phyloP scores from a whole-genome alignment of 2,797 vertebrate genomes.

The Carapus acus region DNA sequence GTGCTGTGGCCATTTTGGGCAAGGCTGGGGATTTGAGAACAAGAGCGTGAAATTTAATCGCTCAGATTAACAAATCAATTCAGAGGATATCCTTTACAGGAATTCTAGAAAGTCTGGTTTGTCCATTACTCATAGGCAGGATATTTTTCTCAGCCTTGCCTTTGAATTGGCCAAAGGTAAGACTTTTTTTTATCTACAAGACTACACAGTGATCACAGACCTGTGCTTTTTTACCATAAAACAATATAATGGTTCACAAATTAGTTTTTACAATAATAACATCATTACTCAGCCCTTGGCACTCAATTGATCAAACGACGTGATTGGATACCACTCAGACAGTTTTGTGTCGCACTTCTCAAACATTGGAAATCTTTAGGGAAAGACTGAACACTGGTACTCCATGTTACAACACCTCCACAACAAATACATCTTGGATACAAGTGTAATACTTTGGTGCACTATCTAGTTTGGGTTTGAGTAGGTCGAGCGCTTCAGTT shows the following conservation, averaged over 20 bases:
- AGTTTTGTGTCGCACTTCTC: background rate
- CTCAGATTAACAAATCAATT: constrained; percentile 2
- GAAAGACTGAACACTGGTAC: constrained; percentile 6
- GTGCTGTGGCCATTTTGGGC: constrained; percentile 48
- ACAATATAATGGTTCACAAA: constrained; percentile 2
- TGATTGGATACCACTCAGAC: background rate
- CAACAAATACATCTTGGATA: too few relatives aligned
- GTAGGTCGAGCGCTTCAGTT: constrained; percentile 4
- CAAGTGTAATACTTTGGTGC: constrained; percentile 10
- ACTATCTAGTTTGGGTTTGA: constrained; percentile 3
- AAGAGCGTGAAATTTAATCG: background rate
- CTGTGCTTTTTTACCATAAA: constrained; percentile 56
- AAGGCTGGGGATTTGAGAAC: constrained; percentile 54
- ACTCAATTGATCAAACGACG: background rate
- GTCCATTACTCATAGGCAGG: background rate
- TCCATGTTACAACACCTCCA: background rate
- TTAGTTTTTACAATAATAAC: background rate
- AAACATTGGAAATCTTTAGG: constrained; percentile 1
- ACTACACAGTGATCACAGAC: constrained; percentile 23
- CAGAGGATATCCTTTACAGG: background rate
- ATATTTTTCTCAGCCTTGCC: constrained; percentile 58
- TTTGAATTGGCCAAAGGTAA: constrained; percentile 66
- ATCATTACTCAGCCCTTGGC: too few relatives aligned
- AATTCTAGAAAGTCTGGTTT: background rate
- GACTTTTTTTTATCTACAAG: constrained; percentile 23